These are phyloP conservation scores for Petroica traversi DNA, from an alignment of 2,113 vertebrate species.

Conservation along the genomic window DNA sequence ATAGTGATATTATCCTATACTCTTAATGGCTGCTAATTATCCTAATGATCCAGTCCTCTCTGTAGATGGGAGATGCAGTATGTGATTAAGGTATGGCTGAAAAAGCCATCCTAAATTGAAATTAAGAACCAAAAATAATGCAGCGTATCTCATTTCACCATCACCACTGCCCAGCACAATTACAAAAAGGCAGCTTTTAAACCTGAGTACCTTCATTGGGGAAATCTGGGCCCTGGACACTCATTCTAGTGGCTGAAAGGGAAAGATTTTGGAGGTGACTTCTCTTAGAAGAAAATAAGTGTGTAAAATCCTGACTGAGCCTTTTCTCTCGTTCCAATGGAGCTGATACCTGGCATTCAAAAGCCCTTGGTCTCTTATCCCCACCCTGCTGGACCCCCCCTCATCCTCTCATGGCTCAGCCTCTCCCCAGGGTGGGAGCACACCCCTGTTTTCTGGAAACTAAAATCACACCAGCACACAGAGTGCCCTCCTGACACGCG, in stretches of 20 bases:
- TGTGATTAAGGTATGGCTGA: constrained; percentile 23
- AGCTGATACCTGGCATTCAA: not conserved
- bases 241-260: not conserved
- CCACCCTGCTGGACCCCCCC: not conserved
- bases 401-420: not conserved
- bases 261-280: not conserved
- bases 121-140: constrained; percentile 17
- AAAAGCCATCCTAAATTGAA: constrained; percentile 32
- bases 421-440: not conserved
- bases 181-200: not conserved
- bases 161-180: not conserved
- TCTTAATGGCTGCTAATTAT: constrained; percentile 52
- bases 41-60: constrained; percentile 41
- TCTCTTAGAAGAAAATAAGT: not conserved
- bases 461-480: not conserved
- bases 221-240: not conserved
- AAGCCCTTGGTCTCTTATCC: not conserved
- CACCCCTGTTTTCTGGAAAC: not conserved
- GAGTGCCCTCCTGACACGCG: not conserved
- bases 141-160: not conserved
- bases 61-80: not conserved
- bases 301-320: not conserved
- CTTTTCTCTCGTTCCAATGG: not conserved
- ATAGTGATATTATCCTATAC: not conserved
- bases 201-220: not conserved